Evolutionary conservation across 2,797 vertebrate genomes (phyloP).

Genomic region (Echeneis naucrates): DNA sequence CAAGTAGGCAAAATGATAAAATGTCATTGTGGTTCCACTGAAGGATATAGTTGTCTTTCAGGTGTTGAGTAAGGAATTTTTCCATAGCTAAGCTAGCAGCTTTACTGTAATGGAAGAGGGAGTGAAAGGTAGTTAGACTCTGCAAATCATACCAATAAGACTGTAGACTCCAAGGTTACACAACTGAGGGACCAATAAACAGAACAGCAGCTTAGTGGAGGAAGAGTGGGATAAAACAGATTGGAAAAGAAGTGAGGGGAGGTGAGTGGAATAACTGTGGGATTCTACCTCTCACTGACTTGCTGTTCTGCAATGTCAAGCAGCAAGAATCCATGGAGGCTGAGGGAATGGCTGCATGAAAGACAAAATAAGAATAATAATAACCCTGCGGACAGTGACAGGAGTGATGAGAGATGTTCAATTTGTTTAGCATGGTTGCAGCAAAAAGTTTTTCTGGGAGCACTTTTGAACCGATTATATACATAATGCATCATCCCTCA

Average conservation of each 20-base stretch:
- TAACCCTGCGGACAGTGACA: conserved; percentile 30
- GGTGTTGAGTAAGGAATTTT: conserved; percentile 14
- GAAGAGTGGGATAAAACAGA: conserved; percentile 46
- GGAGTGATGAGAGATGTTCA: conserved; percentile 48
- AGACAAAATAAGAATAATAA: conserved; percentile 6
- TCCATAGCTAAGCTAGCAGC: conserved; percentile 30
- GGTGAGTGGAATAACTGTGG: conserved; percentile 45
- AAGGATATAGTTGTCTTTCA: conserved; percentile 30
- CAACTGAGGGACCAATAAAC: conserved; percentile 36
- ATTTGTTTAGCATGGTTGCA: conserved; percentile 53
- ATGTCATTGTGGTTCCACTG: background rate
- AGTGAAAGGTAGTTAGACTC: conserved; percentile 53
- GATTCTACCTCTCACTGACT: conserved; percentile 60
- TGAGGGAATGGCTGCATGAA: conserved; percentile 42
- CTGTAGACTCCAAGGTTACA: conserved; percentile 52
- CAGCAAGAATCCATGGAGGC: conserved; percentile 54
- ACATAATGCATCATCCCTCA: conserved; percentile 56
- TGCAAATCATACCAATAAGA: conserved; percentile 71
- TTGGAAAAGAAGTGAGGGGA: conserved; percentile 45
- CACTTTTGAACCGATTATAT: conserved; percentile 57
- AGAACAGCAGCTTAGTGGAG: conserved; percentile 43
- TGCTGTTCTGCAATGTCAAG: conserved; percentile 68
- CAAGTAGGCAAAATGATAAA: background rate
- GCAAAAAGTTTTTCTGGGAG: conserved; percentile 51
- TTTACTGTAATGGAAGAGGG: conserved; percentile 35